Evolutionary conservation across 2,113 vertebrate genomes (phyloP).

Genomic region (Heliornis fulica): DNA sequence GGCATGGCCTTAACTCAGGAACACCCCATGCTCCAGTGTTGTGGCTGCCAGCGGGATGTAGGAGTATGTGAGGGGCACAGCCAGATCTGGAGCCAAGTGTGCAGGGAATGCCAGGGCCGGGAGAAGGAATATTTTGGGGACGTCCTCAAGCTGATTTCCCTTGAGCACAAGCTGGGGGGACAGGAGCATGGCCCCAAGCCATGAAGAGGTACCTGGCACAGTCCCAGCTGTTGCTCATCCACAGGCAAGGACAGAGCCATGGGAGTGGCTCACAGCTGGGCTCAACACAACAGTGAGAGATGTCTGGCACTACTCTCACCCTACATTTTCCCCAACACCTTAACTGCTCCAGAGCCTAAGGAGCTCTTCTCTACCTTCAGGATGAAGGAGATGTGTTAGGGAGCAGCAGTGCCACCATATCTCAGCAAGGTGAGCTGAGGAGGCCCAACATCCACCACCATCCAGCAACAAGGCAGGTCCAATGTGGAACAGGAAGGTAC

Average conservation of each 20-base stretch:
- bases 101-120: background rate
- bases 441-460: background rate
- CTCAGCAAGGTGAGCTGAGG: background rate
- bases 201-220: background rate
- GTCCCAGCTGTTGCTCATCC: background rate
- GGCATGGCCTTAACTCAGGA: rapidly evolving
- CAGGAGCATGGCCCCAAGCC: background rate
- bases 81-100: background rate
- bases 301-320: background rate
- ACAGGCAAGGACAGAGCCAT: background rate
- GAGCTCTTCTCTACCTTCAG: background rate
- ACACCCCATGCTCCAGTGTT: background rate
- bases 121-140: background rate
- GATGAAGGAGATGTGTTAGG: background rate
- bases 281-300: background rate
- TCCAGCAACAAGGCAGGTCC: background rate
- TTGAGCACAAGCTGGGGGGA: background rate
- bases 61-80: background rate
- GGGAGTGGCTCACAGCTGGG: background rate
- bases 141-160: background rate
- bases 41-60: background rate
- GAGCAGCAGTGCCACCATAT: background rate
- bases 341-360: background rate
- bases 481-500: background rate
- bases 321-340: background rate